Conservation (phyloP, 1,140 invertebrate species). For the Bicyclus anynana region DNA sequence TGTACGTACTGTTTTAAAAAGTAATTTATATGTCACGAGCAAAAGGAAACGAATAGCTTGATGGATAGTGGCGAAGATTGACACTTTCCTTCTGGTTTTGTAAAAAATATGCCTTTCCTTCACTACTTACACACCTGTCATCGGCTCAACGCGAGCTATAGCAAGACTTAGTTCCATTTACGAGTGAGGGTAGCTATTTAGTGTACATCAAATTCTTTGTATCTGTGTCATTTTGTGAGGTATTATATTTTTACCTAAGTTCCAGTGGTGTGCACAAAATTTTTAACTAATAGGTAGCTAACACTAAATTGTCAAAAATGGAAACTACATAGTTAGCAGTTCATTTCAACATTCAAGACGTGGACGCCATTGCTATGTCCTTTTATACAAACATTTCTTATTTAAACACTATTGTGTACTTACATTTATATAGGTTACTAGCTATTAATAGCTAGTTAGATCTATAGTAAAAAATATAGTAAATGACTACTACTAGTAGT, state of each 20-base stretch:
- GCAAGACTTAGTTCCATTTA: not conserved
- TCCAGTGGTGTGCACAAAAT: too few species aligned
- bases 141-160: constrained; percentile 9
- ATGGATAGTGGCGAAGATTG: constrained; percentile 61
- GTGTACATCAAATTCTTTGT: not conserved
- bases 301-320: too few species aligned
- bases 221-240: not conserved
- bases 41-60: constrained; percentile 59
- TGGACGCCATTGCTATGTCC: too few species aligned
- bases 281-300: too few species aligned
- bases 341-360: too few species aligned
- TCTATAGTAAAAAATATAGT: too few species aligned
- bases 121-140: constrained; percentile 40
- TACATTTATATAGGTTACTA: too few species aligned
- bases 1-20: constrained; percentile 39
- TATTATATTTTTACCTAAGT: not conserved
- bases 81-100: constrained; percentile 61
- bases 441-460: too few species aligned
- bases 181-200: not conserved
- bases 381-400: too few species aligned
- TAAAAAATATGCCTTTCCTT: constrained; percentile 55
- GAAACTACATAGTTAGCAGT: too few species aligned
- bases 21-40: constrained; percentile 51
- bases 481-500: too few species aligned
- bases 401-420: too few species aligned